Percentiles rank a stretch among this genome's conserved stretches.
phyloP scores from a whole-genome alignment of 2,797 vertebrate genomes.

The Glyptemys insculpta region DNA sequence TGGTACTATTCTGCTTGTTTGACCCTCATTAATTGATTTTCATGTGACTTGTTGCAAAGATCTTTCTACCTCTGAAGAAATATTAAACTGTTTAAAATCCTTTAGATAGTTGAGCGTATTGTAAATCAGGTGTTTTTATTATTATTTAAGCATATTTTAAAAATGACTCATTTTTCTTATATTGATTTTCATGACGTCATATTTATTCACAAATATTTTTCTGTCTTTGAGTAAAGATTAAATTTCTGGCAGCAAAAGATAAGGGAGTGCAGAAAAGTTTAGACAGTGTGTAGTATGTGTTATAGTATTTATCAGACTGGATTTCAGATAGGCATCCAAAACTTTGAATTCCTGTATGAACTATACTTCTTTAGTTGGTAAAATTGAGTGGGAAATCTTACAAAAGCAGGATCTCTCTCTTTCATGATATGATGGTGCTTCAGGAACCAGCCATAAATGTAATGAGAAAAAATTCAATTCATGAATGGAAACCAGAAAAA shows the following conservation, averaged over 20 bases:
- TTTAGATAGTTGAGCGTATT: fast-evolving
- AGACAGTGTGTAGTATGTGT: background rate
- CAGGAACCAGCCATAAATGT: background rate
- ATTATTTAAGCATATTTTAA: background rate
- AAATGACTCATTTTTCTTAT: background rate
- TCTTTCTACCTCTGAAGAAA: background rate
- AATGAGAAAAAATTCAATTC: background rate
- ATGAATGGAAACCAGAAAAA: background rate
- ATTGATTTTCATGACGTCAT: background rate
- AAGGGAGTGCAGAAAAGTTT: background rate
- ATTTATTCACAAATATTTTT: background rate
- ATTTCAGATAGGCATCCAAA: background rate
- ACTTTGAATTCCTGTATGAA: background rate
- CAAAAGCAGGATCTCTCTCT: background rate
- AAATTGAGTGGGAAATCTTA: background rate
- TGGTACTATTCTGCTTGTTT: background rate
- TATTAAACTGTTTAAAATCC: background rate
- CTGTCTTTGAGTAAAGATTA: background rate
- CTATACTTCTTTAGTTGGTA: background rate
- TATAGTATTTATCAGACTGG: background rate
- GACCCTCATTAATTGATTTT: background rate
- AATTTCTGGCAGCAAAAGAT: background rate
- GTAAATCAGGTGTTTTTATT: background rate
- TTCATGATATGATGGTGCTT: background rate
- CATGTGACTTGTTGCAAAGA: background rate